Evolutionary conservation across 2,888 invertebrate genomes (phyloP).

Genomic region (Tenthredo mesomela): DNA sequence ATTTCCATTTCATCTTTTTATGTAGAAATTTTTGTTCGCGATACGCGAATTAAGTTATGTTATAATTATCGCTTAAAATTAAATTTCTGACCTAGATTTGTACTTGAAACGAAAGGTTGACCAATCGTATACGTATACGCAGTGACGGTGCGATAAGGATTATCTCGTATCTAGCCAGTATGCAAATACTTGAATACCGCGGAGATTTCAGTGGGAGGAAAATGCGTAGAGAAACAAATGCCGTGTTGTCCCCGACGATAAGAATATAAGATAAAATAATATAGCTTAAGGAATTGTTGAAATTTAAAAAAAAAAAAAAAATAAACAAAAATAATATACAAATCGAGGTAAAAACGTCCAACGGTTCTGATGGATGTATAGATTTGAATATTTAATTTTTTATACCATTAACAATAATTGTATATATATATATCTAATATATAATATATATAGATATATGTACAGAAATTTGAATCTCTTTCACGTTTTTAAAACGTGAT

Average conservation of each 20-base stretch:
- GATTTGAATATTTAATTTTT: conserved; percentile 22
- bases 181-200: not conserved
- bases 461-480: not conserved
- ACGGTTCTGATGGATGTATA: not conserved
- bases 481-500: conserved; percentile 9
- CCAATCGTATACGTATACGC: not conserved
- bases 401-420: no score
- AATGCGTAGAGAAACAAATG: not conserved
- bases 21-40: not conserved
- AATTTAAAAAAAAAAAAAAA: no score
- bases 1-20: not conserved
- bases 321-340: not conserved
- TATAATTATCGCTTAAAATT: not conserved
- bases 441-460: not conserved
- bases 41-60: not conserved
- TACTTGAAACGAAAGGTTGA: not conserved
- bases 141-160: not conserved
- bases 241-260: conserved; percentile 8
- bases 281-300: not conserved
- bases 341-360: not conserved
- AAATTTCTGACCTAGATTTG: not conserved
- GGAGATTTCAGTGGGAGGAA: not conserved
- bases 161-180: not conserved
- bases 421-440: not conserved
- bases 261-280: not conserved